Evolutionary conservation across 2,797 vertebrate genomes (phyloP).

Genomic region (Mycteria americana): DNA sequence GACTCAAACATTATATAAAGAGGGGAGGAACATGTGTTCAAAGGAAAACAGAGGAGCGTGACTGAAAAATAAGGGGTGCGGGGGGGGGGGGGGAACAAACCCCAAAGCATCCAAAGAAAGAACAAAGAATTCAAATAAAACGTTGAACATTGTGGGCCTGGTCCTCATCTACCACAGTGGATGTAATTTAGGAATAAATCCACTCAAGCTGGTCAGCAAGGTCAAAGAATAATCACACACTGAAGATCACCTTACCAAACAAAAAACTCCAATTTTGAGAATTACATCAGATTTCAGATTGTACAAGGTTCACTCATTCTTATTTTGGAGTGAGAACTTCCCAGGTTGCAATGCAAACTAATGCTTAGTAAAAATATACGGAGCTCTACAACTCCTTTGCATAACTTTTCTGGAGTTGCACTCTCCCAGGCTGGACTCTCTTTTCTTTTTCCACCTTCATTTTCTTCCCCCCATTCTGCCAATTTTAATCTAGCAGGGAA

Average conservation of each 20-base stretch:
- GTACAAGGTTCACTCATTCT: neutral
- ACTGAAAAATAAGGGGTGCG: neutral
- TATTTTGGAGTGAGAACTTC: constrained; percentile 32
- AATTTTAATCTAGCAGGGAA: constrained; percentile 41
- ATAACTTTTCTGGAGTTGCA: constrained; percentile 58
- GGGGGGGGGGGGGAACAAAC: neutral
- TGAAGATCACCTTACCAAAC: constrained; percentile 22
- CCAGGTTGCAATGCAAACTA: constrained; percentile 30
- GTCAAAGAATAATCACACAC: neutral
- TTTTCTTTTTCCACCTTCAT: neutral
- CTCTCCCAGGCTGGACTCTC: constrained; percentile 44
- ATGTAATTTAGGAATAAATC: constrained; percentile 8
- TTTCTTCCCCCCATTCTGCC: neutral
- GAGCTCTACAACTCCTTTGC: constrained; percentile 60
- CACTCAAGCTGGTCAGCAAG: constrained; percentile 2
- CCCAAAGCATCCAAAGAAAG: neutral
- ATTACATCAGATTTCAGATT: neutral
- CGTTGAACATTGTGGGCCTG: neutral
- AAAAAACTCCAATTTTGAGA: constrained; percentile 9
- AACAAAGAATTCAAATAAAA: neutral
- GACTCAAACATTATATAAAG: neutral
- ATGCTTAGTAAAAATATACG: constrained; percentile 49
- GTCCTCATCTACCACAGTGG: neutral
- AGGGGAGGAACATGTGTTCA: neutral
- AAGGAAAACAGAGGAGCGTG: neutral